A percentile compares a stretch with the other conserved stretches of the same genome.
Evolutionary conservation across 2,797 vertebrate species (phyloP).

Genomic region (Cottoperca gobio): DNA sequence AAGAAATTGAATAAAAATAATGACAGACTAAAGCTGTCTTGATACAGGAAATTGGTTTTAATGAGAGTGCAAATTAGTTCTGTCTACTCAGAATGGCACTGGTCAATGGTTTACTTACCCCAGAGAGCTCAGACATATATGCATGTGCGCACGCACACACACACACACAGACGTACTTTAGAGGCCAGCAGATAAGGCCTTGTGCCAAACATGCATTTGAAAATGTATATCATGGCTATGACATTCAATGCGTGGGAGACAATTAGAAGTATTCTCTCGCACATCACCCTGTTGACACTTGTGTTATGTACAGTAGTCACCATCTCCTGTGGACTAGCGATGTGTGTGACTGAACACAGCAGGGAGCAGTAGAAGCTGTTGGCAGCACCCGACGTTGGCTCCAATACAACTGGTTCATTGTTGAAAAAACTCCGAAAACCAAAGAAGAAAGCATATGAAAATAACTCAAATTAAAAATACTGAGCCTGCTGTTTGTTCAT

Average conservation of each 20-base stretch:
- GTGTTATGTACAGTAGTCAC: background rate
- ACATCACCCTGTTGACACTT: constrained; percentile 4
- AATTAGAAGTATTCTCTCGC: background rate
- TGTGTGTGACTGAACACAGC: background rate
- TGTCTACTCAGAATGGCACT: background rate
- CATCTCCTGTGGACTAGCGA: background rate
- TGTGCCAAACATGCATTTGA: constrained; percentile 4
- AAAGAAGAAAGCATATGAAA: background rate
- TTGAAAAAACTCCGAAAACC: background rate
- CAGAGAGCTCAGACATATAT: background rate
- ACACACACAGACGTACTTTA: too few species aligned
- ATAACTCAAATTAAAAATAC: too few species aligned
- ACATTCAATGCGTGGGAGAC: constrained; percentile 13
- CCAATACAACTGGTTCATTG: background rate
- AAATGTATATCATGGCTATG: background rate
- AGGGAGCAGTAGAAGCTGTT: background rate
- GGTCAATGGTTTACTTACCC: constrained; percentile 27
- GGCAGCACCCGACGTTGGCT: background rate
- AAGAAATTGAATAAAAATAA: constrained; percentile 33
- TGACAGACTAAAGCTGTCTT: constrained; percentile 17
- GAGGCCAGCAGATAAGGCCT: constrained; percentile 13
- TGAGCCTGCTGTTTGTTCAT: background rate
- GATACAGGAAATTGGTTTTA: constrained; percentile 40
- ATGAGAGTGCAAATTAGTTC: constrained; percentile 42
- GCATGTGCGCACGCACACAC: too few species aligned